phyloP scores from a whole-genome alignment of 2,888 invertebrate genomes.

The Fragum whitleyi region DNA sequence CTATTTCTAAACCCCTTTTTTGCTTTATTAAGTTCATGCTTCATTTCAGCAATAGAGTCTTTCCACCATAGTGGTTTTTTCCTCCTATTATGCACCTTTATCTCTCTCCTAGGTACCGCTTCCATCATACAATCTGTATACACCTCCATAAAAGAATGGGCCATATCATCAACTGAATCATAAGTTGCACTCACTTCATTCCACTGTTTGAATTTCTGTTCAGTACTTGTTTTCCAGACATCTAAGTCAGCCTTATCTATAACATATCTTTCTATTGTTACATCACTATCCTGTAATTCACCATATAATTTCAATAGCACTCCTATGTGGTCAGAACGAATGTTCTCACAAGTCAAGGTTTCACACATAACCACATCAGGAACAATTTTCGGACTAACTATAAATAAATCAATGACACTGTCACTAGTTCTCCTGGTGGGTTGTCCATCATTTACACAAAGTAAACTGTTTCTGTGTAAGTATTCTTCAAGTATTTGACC shows the following conservation, averaged over 20 bases:
- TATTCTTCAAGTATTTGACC: too few relatives aligned
- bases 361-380: conserved; percentile 27
- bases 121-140: neutral
- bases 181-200: too few relatives aligned
- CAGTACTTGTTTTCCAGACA: conserved; percentile 2
- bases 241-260: conserved; percentile 7
- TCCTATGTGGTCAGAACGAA: conserved; percentile 1
- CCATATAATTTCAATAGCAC: neutral
- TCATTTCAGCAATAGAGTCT: neutral
- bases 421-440: conserved; percentile 17
- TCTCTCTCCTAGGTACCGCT: neutral
- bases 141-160: too few relatives aligned
- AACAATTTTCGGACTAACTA: conserved; percentile 17
- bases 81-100: too few relatives aligned
- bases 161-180: too few relatives aligned
- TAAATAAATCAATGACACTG: conserved; percentile 28
- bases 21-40: too few relatives aligned
- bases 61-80: neutral
- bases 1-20: too few relatives aligned
- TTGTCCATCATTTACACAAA: too few relatives aligned
- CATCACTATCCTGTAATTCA: neutral
- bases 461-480: too few relatives aligned
- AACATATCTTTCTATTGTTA: conserved; percentile 10
- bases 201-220: too few relatives aligned
- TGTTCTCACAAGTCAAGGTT: neutral